Conservation (phyloP, 37 sponge, comb jelly and placozoan genomes). For the Geodia barretti region DNA sequence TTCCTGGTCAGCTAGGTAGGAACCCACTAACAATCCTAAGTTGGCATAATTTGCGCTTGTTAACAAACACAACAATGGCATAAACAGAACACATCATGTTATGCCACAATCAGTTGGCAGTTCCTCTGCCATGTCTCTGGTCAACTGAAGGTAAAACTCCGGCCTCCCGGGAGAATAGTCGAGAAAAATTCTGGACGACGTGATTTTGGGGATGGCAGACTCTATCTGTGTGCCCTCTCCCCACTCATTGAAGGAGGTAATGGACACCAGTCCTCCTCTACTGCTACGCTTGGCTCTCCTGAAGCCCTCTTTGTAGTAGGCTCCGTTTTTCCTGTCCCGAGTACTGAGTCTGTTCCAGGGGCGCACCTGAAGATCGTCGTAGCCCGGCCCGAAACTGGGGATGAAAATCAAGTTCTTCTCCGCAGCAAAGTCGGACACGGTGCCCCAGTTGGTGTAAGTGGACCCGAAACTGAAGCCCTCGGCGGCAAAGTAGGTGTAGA, state of each 20-base stretch:
- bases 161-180: slow-evolving; percentile 65
- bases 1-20: too few species aligned
- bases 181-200: slow-evolving; percentile 13
- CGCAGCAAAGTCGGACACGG: slow-evolving; percentile 44
- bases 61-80: too few species aligned
- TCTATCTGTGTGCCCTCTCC: slow-evolving; percentile 96
- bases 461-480: slow-evolving; percentile 83
- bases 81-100: too few species aligned
- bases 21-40: too few species aligned
- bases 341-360: slow-evolving; percentile 80
- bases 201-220: slow-evolving; percentile 59
- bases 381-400: slow-evolving; percentile 90
- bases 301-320: slow-evolving; percentile 64
- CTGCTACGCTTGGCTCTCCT: slow-evolving; percentile 21
- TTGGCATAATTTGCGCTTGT: too few species aligned
- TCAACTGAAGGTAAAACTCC: slow-evolving; percentile 62
- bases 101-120: too few species aligned
- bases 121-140: too few species aligned
- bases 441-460: slow-evolving; percentile 53
- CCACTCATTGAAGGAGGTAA: slow-evolving; percentile 95
- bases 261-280: slow-evolving; percentile 54
- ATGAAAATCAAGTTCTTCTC: slow-evolving; percentile 70
- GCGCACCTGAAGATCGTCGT: slow-evolving; percentile 77
- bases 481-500: slow-evolving; percentile 91
- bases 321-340: slow-evolving; percentile 38